Evolutionary conservation across 1,140 invertebrate genomes (phyloP), one percentile per base, ranked within the genome.

Genomic region (Diabrotica virgifera): DNA sequence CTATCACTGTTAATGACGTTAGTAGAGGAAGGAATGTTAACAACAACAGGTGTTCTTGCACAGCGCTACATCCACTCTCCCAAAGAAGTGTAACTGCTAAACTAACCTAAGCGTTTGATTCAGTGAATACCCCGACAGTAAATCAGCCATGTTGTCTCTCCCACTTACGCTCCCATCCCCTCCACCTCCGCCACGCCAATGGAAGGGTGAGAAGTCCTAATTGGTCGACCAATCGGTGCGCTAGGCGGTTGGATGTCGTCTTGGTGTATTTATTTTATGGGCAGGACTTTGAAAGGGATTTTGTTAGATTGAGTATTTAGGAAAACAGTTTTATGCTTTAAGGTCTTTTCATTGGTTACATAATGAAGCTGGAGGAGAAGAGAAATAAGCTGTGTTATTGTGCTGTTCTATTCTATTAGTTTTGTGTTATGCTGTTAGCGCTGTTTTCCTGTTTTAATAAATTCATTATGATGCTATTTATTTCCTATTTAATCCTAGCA

Each of bases 121-220:
- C 64, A 55, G 46, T 64, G 52, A 53, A 52, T 62, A 68, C 68
- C 63, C 67, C 59, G 69, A 62, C 69, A 74, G 72, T 77, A 77
- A 77, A 76, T 77, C 76, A 77, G 76, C 76, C 76, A 77, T 77
- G 70, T 77, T 77, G 70, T 71, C 62, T 70, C 63, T 73, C 74
- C 74, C 68, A 66, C 70, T 38, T 40, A 6, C 35, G 50, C 56
- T 51, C 38, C 46, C 62, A 59, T 66, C 71, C 70, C 67, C 67
- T 63, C 70, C 57, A 14, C 8, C 13, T 7, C 3, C 10, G 3
- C n/a, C 11, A 59, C 37, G 52, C 71, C 74, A 73, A 74, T 72
- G 52, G 24, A 54, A 13, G 53, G 53, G 60, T 37, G 56, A 37
- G 54, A 24, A 51, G 40, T 36, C 36, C 55, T 70, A 70, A 71